Base-by-base conservation (phyloP, 1,140 invertebrate genomes). In the Bathynomus jamesi region DNA sequence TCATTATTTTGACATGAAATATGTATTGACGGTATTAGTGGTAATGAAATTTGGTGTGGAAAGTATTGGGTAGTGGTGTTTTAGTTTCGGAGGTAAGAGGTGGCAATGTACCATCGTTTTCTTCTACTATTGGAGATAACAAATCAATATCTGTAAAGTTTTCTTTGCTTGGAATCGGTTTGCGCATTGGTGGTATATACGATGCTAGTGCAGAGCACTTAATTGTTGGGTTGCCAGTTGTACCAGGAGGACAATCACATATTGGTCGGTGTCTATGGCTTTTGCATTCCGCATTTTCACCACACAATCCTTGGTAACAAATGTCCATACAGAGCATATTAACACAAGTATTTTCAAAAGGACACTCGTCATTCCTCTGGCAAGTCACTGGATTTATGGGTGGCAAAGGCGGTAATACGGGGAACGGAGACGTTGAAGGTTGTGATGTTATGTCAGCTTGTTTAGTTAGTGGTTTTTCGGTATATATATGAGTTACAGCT, bases 211-310 rank as follows among this genome's bases (percentile, higher is more conserved):
- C 81, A 76, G 87, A 87, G 80, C 92, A 94, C 75, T 88, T 86
- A 61, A 86, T 86, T 75, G 92, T 87, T 27, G 92, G 91, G 81
- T 94, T 91, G 80, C 93, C 93, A 78, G 91, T 91, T 76, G 88
- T 92, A 4, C 89, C 91, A 75, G 91, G 89, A 74, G 88, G 85
- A 80, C 94, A 96, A 0, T 88, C 86, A 79, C 94, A 96, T 28
- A 91, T 83, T 8, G 92, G 90, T 79, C 91, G 83, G 78, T 96
- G 93, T 30, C 89, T 83, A 81, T 89, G 88, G 0, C 91, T 89
- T 66, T 89, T 84, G 80, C 94, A 96, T 68, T 89, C 86, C 1
- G 93, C 91, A 79, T 93, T 93, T 30, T 85, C 82, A 7, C 91
- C 92, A 79, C 93, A 95, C 11, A 70, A 61, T 28, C 74, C 74